Evolutionary conservation across 2,888 invertebrate genomes (phyloP), one percentile per base, ranked within the genome.

Genomic region (Tetramorium bicarinatum): DNA sequence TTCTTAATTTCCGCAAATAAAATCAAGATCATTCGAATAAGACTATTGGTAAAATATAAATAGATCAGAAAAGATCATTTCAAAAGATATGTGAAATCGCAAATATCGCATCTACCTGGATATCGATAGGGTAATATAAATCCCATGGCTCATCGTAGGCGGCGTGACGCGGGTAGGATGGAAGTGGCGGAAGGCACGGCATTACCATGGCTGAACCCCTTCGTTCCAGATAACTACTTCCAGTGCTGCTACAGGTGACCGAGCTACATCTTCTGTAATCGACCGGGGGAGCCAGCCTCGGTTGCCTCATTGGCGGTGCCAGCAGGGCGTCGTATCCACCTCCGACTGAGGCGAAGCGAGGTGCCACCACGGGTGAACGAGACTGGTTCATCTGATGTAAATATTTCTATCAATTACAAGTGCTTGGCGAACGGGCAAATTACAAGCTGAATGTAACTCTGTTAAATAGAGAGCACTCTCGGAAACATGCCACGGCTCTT

Each of bases 211-310:
- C 97, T 29, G 98, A 98, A 88, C 97, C 97, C 74, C 98, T 96
- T 74, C 98, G 96, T 94, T 98, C 98, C 93, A 98, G 95, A 93
- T 98, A 98, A 83, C 97, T 97, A 94, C 97, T 97, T 84, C 97
- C 98, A 54, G 97, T 97, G 93, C 98, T 98, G 90, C 98, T 98
- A 95, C 97, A 98, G 47, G 98, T 98, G 92, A 97, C 97, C 88
- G 97, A 98, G 93, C 98, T 98, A 91, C 97, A 96, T 67, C 98
- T 96, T 62, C 98, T 95, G 85, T 94, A 95, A 92, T 95, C 95
- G 74, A 93, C 93, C 82, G 92, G 91, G 75, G 93, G 93, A 75
- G 93, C 91, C 87, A 94, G 80, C 80, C 92, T 90, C 85, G 95
- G 96, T n/a, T 96, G 96, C 69, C 97, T 96, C 83, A 94, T 94